Evolutionary conservation across 2,888 invertebrate species (phyloP).

Genomic region (Caenorhabditis sp.): DNA sequence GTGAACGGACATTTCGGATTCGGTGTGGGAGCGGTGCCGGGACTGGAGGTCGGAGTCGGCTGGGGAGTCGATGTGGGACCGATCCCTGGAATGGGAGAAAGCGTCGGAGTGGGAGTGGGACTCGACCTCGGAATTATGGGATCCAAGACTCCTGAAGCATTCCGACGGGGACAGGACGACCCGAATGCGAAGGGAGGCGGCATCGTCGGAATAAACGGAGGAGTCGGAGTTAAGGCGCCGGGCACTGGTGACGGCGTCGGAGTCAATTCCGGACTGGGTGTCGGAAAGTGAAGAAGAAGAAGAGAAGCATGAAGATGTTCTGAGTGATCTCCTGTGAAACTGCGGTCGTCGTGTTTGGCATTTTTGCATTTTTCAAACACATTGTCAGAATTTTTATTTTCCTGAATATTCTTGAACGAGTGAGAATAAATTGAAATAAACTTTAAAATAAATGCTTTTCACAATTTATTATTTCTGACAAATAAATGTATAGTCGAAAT

Average conservation of each 20-base stretch:
- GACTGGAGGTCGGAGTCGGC: conserved; percentile 69
- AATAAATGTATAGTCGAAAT: too few relatives aligned
- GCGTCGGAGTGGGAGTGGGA: conserved; percentile 70
- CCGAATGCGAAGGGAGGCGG: conserved; percentile 68
- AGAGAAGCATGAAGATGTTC: background rate
- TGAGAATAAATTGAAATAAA: too few relatives aligned
- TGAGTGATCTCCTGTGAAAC: conserved; percentile 34
- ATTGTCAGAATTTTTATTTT: too few relatives aligned
- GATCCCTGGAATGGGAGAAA: conserved; percentile 72
- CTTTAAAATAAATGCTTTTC: too few relatives aligned
- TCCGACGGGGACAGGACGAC: conserved; percentile 70
- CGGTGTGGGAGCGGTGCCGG: conserved; percentile 70
- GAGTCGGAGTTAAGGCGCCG: conserved; percentile 70
- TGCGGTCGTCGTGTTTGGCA: background rate
- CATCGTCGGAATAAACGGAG: conserved; percentile 69
- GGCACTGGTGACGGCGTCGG: conserved; percentile 68
- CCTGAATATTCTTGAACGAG: too few relatives aligned
- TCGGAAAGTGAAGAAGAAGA: conserved; percentile 57
- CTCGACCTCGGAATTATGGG: conserved; percentile 71
- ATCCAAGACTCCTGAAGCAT: conserved; percentile 68
- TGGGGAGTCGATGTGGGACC: conserved; percentile 76
- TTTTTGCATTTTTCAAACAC: background rate
- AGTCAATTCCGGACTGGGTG: conserved; percentile 69
- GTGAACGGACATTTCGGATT: conserved; percentile 72
- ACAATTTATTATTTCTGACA: too few relatives aligned